Evolutionary conservation across 2,797 vertebrate genomes (phyloP), one percentile per base, ranked within the genome.

Genomic region (Hyperoplus lanceolatus): DNA sequence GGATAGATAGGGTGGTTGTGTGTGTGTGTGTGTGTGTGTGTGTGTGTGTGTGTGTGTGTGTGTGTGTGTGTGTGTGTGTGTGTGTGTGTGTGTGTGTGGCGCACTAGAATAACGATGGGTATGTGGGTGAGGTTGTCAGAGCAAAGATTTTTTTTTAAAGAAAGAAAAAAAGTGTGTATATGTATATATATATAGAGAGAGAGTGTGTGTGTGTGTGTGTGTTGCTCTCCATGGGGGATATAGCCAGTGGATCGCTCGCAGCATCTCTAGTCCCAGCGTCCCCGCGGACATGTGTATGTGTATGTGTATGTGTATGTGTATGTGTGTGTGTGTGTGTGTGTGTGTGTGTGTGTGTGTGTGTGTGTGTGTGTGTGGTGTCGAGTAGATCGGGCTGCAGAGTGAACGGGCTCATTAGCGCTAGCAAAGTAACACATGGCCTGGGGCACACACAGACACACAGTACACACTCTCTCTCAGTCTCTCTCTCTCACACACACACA

Each of bases 381-480:
- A 80, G 82, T 86, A 87, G 87, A 89, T 83, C 81, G 87, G 84
- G 82, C 87, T 89, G 91, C 89, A 82, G 84, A 87, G 83, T 87
- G 91, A 92, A 92, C 88, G 85, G 90, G 89, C 92, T 93, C 92
- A 93, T 93, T 93, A 93, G 90, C 68, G 82, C 82, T 87, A 90
- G 90, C 92, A 93, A 82, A 90, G 90, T 87, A 93, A 90, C 92
- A 93, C 92, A 92, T 93, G 91, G 91, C 91, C 92, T 83, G 87
- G 78, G 92, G 92, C 90, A 66, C 82, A 86, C 82, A 81, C 84
- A 90, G 18, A 82, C 85, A 82, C 83, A 80, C 64, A 63, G 39
- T 75, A 60, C 80, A 55, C 77, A 21, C 21, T 21, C 21, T 21
- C 21, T 21, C 21, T 21, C 21, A 1, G 21, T 21, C 21, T 21